Percentiles rank a stretch among this genome's conserved stretches.
Evolutionary conservation across 30 jellyfish, hydroid and myxozoan species (phyloP).

Genomic region (Calvadosia cruxmelitensis): DNA sequence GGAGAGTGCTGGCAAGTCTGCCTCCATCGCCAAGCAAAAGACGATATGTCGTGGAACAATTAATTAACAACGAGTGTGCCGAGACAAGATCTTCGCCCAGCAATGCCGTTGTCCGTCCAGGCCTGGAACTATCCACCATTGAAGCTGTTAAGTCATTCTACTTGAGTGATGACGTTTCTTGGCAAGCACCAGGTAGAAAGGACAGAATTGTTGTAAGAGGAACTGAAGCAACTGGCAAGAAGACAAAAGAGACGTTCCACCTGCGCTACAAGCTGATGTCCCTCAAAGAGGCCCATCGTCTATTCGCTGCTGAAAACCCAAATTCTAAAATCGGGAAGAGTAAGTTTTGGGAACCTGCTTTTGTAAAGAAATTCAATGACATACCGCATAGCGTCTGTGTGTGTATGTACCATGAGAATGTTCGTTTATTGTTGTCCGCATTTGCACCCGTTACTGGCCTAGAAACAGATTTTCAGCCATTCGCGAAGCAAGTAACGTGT

Average conservation of each 20-base stretch:
- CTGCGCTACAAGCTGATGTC: slow-evolving; percentile 24
- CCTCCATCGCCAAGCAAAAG: too few species aligned
- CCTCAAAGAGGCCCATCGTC: slow-evolving; percentile 33
- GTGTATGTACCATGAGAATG: slow-evolving; percentile 6
- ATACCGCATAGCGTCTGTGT: slow-evolving; percentile 10
- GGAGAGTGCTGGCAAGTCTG: too few species aligned
- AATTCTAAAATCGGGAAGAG: slow-evolving; percentile 12
- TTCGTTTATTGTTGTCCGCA: slow-evolving; percentile 5
- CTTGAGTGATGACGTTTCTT: slow-evolving; percentile 18
- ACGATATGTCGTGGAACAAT: too few species aligned
- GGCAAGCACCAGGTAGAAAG: slow-evolving; percentile 37
- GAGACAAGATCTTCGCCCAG: too few species aligned
- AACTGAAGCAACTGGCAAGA: slow-evolving; percentile 17
- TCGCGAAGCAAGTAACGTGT: too few species aligned
- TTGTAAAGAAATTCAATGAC: too few species aligned
- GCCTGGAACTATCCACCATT: too few species aligned
- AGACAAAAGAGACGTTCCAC: slow-evolving; percentile 6
- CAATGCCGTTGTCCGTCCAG: too few species aligned
- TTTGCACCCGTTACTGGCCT: too few species aligned
- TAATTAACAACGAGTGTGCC: too few species aligned
- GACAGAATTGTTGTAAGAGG: slow-evolving; percentile 13
- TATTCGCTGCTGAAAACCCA: slow-evolving; percentile 7
- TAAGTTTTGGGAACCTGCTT: slow-evolving; percentile 12
- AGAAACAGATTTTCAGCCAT: too few species aligned
- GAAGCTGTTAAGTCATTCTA: too few species aligned